Base-by-base conservation (phyloP, 2,797 vertebrate species). In the Hybognathus amarus region DNA sequence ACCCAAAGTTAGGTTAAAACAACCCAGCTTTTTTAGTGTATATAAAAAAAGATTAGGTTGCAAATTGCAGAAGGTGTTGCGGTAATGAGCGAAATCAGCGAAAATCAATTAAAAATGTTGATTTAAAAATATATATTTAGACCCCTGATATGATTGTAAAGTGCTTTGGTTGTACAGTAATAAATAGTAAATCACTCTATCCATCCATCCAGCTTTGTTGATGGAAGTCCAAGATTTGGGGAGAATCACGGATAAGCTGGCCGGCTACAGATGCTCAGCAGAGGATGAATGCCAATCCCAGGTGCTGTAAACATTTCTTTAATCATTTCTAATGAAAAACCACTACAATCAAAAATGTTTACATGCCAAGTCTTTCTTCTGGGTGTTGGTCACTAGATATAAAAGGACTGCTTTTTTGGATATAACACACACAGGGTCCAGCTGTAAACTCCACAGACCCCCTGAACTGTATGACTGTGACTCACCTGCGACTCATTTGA, bases 401-500 rank as follows among this genome's bases (percentile, higher is more conserved):
- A 56, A 68, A 73, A 82, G 45, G 47, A 59, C 52, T 54, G 64
- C 1, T 66, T 38, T 66, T 79, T 50, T 50, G 45, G 15, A 17
- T 47, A 47, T 17, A 47, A 27, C 20, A 20, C 63, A 54, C 45
- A 24, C 18, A 33, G 11, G 22, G 52, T 77, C 27, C 38, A 63
- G 67, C 75, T 63, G 81, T 64, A 68, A 85, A 75, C 78, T 56
- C 36, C 74, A 18, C 64, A 78, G 82, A 70, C 52, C 66, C 86
- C 63, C 84, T 66, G 61, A 38, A 77, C 84, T 84, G 76, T 67
- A 78, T 80, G 71, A 24, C 88, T 90, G 87, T 92, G 91, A 92
- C 89, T 93, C 94, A 92, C 91, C 89, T 90, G 90, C 89, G 83
- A 90, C 85, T 92, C 88, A 89, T 94, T 92, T 91, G 73, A 86